phyloP scores from a whole-genome alignment of 53 echinoderm and acorn worm species.

The Holothuria leucospilota region DNA sequence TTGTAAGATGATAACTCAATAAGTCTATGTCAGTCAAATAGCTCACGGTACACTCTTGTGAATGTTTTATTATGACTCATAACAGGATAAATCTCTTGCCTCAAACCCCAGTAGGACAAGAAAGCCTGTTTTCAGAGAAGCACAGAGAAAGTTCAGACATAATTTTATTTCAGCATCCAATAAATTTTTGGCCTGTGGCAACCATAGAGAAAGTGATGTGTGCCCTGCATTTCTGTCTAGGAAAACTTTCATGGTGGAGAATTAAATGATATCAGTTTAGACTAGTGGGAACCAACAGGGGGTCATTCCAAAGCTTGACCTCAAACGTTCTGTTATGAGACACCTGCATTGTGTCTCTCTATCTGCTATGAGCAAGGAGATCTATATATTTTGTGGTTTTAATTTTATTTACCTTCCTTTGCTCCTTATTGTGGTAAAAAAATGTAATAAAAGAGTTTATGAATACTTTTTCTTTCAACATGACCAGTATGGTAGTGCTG shows the following conservation, averaged over 20 bases:
- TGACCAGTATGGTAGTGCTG: too few species aligned
- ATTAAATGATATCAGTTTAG: constrained; percentile 29
- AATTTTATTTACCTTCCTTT: neutral
- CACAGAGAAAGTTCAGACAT: neutral
- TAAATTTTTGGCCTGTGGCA: constrained; percentile 20
- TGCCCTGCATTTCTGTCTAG: neutral
- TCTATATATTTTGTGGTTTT: neutral
- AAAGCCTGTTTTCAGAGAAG: constrained; percentile 24
- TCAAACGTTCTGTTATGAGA: constrained; percentile 26
- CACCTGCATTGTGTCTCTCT: constrained; percentile 14
- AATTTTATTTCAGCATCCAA: constrained; percentile 32
- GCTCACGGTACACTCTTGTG: too few species aligned
- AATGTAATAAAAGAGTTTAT: neutral
- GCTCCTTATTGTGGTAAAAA: too few species aligned
- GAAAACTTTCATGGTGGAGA: neutral
- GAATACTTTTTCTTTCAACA: neutral
- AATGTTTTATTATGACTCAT: too few species aligned
- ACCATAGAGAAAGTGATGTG: neutral
- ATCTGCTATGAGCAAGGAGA: neutral
- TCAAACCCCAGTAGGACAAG: constrained; percentile 21
- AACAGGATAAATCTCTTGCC: constrained; percentile 16
- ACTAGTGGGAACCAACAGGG: constrained; percentile 25
- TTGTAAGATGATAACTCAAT: too few species aligned
- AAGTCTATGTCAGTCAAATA: too few species aligned
- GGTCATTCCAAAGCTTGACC: constrained; percentile 8